Evolutionary conservation across 1,140 invertebrate species (phyloP).

Genomic region (Cotesia glomerata): DNA sequence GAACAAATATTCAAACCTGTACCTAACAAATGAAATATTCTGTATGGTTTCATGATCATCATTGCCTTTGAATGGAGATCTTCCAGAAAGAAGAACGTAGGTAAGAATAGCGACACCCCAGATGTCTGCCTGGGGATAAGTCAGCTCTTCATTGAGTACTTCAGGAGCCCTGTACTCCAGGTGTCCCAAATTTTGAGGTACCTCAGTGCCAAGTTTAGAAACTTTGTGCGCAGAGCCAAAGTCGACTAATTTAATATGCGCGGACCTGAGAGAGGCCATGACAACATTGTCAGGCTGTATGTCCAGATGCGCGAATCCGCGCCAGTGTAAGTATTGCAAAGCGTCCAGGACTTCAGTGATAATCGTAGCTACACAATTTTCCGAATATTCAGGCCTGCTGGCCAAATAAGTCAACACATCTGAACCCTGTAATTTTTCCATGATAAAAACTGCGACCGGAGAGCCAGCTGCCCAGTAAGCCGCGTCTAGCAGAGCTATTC

Average conservation of each 20-base stretch:
- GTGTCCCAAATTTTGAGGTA: conserved; percentile 71
- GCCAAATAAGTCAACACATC: conserved; percentile 89
- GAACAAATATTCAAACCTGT: conserved; percentile 92
- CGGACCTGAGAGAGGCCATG: conserved; percentile 83
- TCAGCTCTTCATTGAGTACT: conserved; percentile 83
- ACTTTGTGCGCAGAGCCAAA: conserved; percentile 85
- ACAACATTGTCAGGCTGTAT: conserved; percentile 97
- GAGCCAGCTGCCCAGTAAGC: conserved; percentile 74
- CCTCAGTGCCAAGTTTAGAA: conserved; percentile 77
- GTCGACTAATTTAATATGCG: conserved; percentile 91
- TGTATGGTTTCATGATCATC: conserved; percentile 85
- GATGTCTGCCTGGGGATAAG: conserved; percentile 90
- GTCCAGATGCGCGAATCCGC: conserved; percentile 90
- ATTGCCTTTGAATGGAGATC: conserved; percentile 87
- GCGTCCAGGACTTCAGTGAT: conserved; percentile 85
- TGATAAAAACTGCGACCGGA: conserved; percentile 74
- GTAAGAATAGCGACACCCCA: conserved; percentile 94
- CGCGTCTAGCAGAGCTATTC: conserved; percentile 77
- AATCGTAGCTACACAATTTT: conserved; percentile 87
- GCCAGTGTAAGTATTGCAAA: conserved; percentile 91
- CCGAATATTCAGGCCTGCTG: conserved; percentile 85
- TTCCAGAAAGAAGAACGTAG: conserved; percentile 93
- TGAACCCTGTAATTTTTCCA: conserved; percentile 90
- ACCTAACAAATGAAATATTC: conserved; percentile 92
- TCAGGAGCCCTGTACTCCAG: conserved; percentile 90